These are phyloP conservation scores for Thera obeliscata DNA, from an alignment of 2,888 invertebrate genomes.

Conservation along the genomic window DNA sequence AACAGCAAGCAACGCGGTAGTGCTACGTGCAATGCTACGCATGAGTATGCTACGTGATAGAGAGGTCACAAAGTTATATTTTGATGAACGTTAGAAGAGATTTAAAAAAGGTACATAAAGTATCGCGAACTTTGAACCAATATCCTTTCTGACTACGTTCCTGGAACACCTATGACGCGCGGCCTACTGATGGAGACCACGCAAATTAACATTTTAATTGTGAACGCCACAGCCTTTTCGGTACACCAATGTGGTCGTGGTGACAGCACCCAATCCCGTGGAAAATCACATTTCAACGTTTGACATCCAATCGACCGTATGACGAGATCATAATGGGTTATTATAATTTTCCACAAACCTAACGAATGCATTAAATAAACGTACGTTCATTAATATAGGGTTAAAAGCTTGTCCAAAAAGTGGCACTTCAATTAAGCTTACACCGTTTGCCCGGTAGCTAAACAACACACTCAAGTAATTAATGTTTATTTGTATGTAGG, in stretches of 20 bases:
- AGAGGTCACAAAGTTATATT: too few species aligned
- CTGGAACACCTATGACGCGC: constrained; percentile 39
- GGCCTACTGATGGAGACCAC: constrained; percentile 42
- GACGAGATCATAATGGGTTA: constrained; percentile 76
- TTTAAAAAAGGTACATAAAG: too few species aligned
- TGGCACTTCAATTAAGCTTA: constrained; percentile 4
- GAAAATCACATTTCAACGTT: constrained; percentile 66
- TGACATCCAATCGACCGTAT: constrained; percentile 70
- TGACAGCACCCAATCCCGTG: constrained; percentile 50
- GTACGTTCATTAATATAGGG: constrained; percentile 29
- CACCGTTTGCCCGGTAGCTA: too few species aligned
- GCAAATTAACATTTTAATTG: constrained; percentile 76
- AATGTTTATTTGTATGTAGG: too few species aligned
- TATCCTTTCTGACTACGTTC: constrained; percentile 5
- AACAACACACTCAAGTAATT: too few species aligned
- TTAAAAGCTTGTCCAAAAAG: constrained; percentile 19
- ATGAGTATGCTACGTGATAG: not conserved
- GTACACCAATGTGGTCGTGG: constrained; percentile 43
- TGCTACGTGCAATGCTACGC: constrained; percentile 3
- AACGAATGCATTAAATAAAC: constrained; percentile 62
- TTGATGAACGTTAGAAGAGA: too few species aligned
- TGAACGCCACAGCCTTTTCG: constrained; percentile 60
- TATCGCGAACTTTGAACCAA: not conserved
- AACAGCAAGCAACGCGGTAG: not conserved
- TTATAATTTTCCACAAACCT: constrained; percentile 67